Base-by-base conservation (phyloP, 2,113 vertebrate genomes). In the Phocoena phocoena region DNA sequence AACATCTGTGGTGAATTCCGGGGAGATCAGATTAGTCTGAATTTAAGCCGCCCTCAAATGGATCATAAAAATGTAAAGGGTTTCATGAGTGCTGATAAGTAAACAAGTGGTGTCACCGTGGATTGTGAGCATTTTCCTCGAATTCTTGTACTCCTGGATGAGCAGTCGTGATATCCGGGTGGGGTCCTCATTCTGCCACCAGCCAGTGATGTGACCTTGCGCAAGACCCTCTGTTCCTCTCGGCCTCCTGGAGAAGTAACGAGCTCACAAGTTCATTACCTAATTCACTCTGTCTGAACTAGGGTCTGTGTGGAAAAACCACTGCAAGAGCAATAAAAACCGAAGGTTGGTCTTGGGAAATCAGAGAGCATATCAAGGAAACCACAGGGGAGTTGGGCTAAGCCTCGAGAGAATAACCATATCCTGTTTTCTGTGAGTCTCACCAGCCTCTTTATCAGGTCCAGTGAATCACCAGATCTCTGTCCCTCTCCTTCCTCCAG, bases 401-500 rank as follows among this genome's bases (percentile, higher is more conserved):
- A 90, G 70, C 63, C 87, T 95, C 53, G 1, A 60, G 93, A 97
- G 96, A 96, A 92, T 92, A 83, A 81, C 80, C 92, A 85, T 92
- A 97, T 95, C 95, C 96, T 97, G 96, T 95, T 97, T 95, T 81
- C 87, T 91, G 89, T 92, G 88, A 95, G 79, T 63, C 80, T 96
- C n/a, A 4, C 74, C 95, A 85, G 94, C 76, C 63, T 70, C 50
- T 95, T 91, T 31, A 93, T 87, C 79, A 13, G 77, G 88, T 93
- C 91, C 96, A 12, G 53, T 96, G 97, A 95, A 97, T 94, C 2
- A 97, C 95, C 93, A 41, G 68, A 33, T 92, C 83, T 8, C 93
- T 3, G 74, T 60, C 94, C 47, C 65, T 70, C 88, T 76, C 96
- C 10, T 28, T 96, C 28, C 91, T 95, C 89, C 68, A 96, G 96